Evolutionary conservation across 2,797 vertebrate species (phyloP).

Genomic region (Champsocephalus gunnari): DNA sequence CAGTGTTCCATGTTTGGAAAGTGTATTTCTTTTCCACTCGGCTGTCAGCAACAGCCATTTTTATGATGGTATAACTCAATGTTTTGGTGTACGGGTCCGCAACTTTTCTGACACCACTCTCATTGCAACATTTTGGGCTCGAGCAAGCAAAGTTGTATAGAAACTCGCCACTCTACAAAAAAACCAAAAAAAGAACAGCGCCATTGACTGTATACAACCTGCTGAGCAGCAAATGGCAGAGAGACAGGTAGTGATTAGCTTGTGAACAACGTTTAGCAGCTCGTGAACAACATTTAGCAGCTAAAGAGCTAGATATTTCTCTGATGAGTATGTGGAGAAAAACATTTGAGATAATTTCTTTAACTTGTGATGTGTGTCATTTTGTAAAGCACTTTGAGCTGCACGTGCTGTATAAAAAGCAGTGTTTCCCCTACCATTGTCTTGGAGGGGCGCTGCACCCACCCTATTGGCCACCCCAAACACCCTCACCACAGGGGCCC

Average conservation of each 20-base stretch:
- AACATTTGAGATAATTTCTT: not conserved
- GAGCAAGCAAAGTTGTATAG: not conserved
- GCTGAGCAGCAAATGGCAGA: not conserved
- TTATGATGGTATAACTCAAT: slow-evolving; percentile 30
- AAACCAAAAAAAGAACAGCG: too few relatives aligned
- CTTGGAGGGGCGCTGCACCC: too few relatives aligned
- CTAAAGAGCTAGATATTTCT: not conserved
- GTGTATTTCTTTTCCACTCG: slow-evolving; percentile 62
- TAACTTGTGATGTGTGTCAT: too few relatives aligned
- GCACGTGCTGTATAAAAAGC: too few relatives aligned
- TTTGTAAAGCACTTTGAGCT: too few relatives aligned
- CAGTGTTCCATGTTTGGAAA: slow-evolving; percentile 66
- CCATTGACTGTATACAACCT: not conserved
- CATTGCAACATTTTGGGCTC: not conserved
- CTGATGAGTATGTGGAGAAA: not conserved
- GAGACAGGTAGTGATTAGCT: not conserved
- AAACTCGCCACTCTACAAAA: not conserved
- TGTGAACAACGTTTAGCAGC: not conserved
- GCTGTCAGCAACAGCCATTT: slow-evolving; percentile 69
- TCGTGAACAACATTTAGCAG: not conserved
- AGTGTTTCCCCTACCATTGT: too few relatives aligned
- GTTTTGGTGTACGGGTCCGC: not conserved
- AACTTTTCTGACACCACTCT: too few relatives aligned
- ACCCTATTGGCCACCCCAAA: too few relatives aligned
- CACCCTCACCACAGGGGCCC: too few relatives aligned